phyloP scores from a whole-genome alignment of 1,140 invertebrate genomes.

The Trichogramma pretiosum region DNA sequence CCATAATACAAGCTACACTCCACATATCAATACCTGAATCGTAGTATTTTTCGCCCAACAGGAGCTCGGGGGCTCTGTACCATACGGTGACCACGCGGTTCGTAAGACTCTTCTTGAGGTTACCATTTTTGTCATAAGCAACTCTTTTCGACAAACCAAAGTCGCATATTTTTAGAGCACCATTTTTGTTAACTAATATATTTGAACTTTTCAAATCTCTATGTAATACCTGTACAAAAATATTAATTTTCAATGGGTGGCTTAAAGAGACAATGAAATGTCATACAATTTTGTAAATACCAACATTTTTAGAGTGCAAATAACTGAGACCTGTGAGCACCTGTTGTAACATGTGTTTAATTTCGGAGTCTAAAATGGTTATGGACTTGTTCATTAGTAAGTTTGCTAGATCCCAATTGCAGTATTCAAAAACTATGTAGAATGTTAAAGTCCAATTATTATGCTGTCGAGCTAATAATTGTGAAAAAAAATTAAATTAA shows the following conservation, averaged over 20 bases:
- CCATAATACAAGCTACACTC: slow-evolving; percentile 97
- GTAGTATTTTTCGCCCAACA: slow-evolving; percentile 83
- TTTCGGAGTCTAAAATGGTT: slow-evolving; percentile 86
- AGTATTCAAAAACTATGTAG: slow-evolving; percentile 94
- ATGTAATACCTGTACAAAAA: slow-evolving; percentile 56
- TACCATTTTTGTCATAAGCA: slow-evolving; percentile 62
- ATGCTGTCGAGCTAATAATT: not conserved
- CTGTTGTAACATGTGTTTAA: slow-evolving; percentile 93
- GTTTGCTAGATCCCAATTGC: slow-evolving; percentile 93
- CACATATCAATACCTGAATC: slow-evolving; percentile 90
- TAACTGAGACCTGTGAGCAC: slow-evolving; percentile 87
- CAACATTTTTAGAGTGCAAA: slow-evolving; percentile 84
- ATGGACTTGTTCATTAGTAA: slow-evolving; percentile 85
- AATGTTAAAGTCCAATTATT: slow-evolving; percentile 84
- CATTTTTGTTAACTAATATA: slow-evolving; percentile 83
- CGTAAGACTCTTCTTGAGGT: slow-evolving; percentile 87
- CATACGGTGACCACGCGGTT: slow-evolving; percentile 94
- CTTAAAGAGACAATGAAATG: not conserved
- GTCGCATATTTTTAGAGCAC: not conserved
- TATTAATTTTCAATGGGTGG: not conserved
- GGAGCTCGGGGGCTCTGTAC: slow-evolving; percentile 82
- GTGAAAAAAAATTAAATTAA: too few species aligned
- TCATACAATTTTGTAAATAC: slow-evolving; percentile 2
- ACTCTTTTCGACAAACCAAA: slow-evolving; percentile 44
- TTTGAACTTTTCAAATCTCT: slow-evolving; percentile 96